Evolutionary conservation across 2,113 vertebrate genomes (phyloP).

Genomic region (Pseudorhombus dupliciocellatus): DNA sequence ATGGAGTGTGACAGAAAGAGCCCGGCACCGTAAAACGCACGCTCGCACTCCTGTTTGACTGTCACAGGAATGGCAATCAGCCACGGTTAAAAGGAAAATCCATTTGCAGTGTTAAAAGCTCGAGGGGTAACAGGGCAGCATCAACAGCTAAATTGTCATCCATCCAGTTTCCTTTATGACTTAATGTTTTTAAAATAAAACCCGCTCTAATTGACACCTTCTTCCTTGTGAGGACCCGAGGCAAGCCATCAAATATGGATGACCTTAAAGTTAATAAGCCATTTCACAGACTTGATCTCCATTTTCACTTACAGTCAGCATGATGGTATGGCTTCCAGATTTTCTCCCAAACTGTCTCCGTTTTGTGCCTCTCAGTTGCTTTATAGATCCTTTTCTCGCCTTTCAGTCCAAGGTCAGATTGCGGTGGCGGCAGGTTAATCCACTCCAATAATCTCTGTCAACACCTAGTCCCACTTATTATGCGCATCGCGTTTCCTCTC

Average conservation of each 20-base stretch:
- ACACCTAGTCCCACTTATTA: neutral
- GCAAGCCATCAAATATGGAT: constrained; percentile 56
- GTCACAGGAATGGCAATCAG: constrained; percentile 43
- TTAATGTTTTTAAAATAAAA: constrained; percentile 39
- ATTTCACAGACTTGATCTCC: too few species aligned
- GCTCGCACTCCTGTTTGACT: constrained; percentile 24
- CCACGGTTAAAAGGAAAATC: constrained; percentile 30
- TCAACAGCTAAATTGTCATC: constrained; percentile 43
- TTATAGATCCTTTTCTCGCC: too few species aligned
- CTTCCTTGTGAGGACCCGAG: constrained; percentile 19
- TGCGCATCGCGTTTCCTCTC: neutral
- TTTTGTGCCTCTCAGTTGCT: too few species aligned
- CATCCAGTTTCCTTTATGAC: constrained; percentile 26
- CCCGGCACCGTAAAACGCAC: constrained; percentile 8
- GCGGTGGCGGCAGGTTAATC: constrained; percentile 10
- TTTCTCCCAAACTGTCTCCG: too few species aligned
- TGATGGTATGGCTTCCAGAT: too few species aligned
- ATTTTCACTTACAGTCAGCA: too few species aligned
- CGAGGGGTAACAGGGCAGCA: constrained; percentile 30
- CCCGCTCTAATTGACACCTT: constrained; percentile 43
- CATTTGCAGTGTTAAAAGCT: constrained; percentile 56
- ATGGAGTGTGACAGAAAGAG: constrained; percentile 49
- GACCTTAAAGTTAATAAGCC: constrained; percentile 34
- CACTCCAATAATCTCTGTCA: neutral
- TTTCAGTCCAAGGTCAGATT: too few species aligned